A percentile compares a stretch with the other conserved stretches of the same genome.
phyloP scores from a whole-genome alignment of 1,140 invertebrate species.

The Solen grandis region DNA sequence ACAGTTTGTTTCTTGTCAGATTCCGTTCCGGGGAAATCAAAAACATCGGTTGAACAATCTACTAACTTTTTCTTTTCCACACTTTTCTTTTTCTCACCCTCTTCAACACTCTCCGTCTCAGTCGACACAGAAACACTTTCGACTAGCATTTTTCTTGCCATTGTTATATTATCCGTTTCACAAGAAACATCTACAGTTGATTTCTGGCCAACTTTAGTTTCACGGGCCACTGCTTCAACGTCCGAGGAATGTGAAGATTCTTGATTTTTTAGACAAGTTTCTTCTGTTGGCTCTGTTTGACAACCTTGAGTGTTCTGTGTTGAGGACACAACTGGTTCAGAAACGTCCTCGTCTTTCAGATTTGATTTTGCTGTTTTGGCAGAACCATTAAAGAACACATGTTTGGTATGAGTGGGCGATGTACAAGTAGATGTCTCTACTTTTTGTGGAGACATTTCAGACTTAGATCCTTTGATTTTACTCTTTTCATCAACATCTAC shows the following conservation, averaged over 20 bases:
- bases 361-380: not conserved
- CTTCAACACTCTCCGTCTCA: conserved; percentile 27
- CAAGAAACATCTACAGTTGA: conserved; percentile 44
- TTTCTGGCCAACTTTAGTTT: not conserved
- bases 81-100: not conserved
- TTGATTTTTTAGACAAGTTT: not conserved
- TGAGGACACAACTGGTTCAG: conserved; percentile 52
- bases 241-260: conserved; percentile 44
- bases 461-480: too few species aligned
- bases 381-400: not conserved
- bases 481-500: too few species aligned
- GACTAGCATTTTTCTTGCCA: not conserved
- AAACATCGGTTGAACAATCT: conserved; percentile 47
- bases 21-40: conserved; percentile 43
- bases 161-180: conserved; percentile 49
- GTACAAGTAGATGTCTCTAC: not conserved
- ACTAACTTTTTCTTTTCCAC: conserved; percentile 12
- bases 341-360: conserved; percentile 36
- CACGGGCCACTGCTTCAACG: not conserved
- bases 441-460: not conserved
- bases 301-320: conserved; percentile 54
- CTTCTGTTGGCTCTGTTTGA: conserved; percentile 43
- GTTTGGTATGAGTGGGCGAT: not conserved
- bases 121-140: conserved; percentile 40
- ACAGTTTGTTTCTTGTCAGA: conserved; percentile 16